Conservation (phyloP, 2,797 vertebrate species). For the Melanotaenia pygmaea region DNA sequence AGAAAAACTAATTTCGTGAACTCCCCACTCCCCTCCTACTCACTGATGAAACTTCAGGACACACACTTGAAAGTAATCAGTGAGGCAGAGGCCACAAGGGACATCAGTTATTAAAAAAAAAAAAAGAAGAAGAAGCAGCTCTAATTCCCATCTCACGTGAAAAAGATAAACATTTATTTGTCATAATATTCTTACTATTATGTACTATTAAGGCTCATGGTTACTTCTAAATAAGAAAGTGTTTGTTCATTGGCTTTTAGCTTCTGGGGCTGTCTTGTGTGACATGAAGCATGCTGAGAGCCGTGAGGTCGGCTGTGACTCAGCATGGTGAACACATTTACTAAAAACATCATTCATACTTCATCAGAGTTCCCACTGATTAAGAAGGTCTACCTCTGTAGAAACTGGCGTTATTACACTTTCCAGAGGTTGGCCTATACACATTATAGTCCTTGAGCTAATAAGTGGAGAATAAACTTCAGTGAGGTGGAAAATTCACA, state of each 20-base stretch:
- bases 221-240: slow-evolving; percentile 8
- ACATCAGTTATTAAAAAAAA: background rate
- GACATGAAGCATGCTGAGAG: slow-evolving; percentile 42
- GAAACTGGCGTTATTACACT: slow-evolving; percentile 34
- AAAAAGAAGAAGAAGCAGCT: no score
- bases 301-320: slow-evolving; percentile 56
- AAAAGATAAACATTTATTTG: background rate
- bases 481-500: slow-evolving; percentile 65
- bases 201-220: background rate
- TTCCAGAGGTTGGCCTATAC: slow-evolving; percentile 44
- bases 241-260: slow-evolving; percentile 13
- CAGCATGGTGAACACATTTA: slow-evolving; percentile 48
- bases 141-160: background rate
- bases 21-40: slow-evolving; percentile 14
- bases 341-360: slow-evolving; percentile 43
- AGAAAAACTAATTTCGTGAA: slow-evolving; percentile 10
- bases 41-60: slow-evolving; percentile 48
- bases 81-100: slow-evolving; percentile 15
- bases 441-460: slow-evolving; percentile 20
- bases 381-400: slow-evolving; percentile 12
- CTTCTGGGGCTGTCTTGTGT: slow-evolving; percentile 35
- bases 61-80: slow-evolving; percentile 37
- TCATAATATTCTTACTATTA: background rate
- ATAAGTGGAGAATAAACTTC: slow-evolving; percentile 40
- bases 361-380: slow-evolving; percentile 44